These are phyloP conservation scores for Habroteleia sp. DNA, from an alignment of 2,888 invertebrate species.

Conservation along the genomic window DNA sequence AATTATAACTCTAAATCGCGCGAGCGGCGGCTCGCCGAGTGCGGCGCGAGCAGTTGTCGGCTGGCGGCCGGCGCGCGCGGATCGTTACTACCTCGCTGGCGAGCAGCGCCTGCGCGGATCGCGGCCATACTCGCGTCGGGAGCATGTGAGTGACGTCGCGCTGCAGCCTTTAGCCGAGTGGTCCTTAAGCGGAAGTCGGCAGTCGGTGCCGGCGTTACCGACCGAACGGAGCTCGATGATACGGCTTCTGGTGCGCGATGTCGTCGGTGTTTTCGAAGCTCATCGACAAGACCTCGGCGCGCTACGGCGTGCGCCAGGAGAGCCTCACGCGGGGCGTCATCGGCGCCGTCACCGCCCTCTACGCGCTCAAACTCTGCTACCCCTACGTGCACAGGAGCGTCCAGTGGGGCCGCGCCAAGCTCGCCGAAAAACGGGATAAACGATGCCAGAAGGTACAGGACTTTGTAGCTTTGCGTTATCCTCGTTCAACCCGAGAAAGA, in stretches of 20 bases:
- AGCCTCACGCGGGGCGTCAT: slow-evolving; percentile 84
- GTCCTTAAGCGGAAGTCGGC: slow-evolving; percentile 23
- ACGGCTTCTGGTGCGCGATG: slow-evolving; percentile 77
- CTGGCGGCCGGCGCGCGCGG: slow-evolving; percentile 72
- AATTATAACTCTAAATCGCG: no score
- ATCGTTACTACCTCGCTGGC: slow-evolving; percentile 58
- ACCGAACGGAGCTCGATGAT: slow-evolving; percentile 57
- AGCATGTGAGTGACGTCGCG: slow-evolving; percentile 28
- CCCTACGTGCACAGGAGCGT: slow-evolving; percentile 83
- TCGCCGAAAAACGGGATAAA: slow-evolving; percentile 23
- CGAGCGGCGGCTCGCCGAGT: no score
- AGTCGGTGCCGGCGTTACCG: slow-evolving; percentile 46
- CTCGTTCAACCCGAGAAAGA: no score
- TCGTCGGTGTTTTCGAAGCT: slow-evolving; percentile 86
- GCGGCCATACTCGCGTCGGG: slow-evolving; percentile 8
- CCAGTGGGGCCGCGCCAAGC: slow-evolving; percentile 60
- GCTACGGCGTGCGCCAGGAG: slow-evolving; percentile 83
- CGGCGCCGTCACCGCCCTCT: slow-evolving; percentile 81
- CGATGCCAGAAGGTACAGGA: slow-evolving; percentile 38
- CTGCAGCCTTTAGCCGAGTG: slow-evolving; percentile 11
- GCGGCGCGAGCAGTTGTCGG: slow-evolving; percentile 73
- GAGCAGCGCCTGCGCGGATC: slow-evolving; percentile 10
- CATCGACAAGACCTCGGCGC: slow-evolving; percentile 83
- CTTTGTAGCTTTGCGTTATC: no score
- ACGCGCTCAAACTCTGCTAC: slow-evolving; percentile 85